Evolutionary conservation across 1,140 invertebrate species (phyloP).

Genomic region (Proctacanthus coquilletti): DNA sequence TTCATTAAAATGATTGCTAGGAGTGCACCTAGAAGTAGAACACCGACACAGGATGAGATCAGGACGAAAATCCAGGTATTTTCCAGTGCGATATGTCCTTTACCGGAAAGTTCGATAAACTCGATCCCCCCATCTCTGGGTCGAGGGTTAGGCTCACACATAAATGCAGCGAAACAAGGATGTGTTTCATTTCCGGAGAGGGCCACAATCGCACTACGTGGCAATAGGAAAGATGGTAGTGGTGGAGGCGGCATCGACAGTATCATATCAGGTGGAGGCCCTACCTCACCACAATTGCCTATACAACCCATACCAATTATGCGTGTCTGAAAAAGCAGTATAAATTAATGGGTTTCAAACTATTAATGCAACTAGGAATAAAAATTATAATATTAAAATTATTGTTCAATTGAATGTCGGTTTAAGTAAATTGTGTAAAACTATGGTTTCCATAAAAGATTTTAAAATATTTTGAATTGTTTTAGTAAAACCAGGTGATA

Average conservation of each 20-base stretch:
- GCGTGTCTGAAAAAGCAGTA: too few species aligned
- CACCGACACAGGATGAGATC: slow-evolving; percentile 59
- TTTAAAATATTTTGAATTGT: too few species aligned
- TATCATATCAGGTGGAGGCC: slow-evolving; percentile 65
- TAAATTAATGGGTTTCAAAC: too few species aligned
- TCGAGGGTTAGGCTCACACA: slow-evolving; percentile 33
- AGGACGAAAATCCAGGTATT: slow-evolving; percentile 69
- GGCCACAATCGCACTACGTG: slow-evolving; percentile 22
- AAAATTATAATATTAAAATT: too few species aligned
- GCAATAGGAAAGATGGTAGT: slow-evolving; percentile 51
- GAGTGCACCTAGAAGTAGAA: slow-evolving; percentile 57
- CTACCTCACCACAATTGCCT: slow-evolving; percentile 49
- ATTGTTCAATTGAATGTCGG: too few species aligned
- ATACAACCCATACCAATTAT: too few species aligned
- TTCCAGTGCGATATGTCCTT: slow-evolving; percentile 47
- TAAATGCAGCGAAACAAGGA: slow-evolving; percentile 35
- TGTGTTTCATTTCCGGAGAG: slow-evolving; percentile 36
- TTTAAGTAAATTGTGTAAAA: too few species aligned
- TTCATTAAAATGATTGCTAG: slow-evolving; percentile 61
- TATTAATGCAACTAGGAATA: too few species aligned
- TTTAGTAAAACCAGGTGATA: too few species aligned
- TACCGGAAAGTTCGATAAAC: slow-evolving; percentile 55
- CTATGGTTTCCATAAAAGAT: too few species aligned
- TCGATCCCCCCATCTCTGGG: slow-evolving; percentile 43
- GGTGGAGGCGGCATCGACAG: slow-evolving; percentile 67